phyloP scores from a whole-genome alignment of 2,113 vertebrate genomes.

The Corydoras maculifer region DNA sequence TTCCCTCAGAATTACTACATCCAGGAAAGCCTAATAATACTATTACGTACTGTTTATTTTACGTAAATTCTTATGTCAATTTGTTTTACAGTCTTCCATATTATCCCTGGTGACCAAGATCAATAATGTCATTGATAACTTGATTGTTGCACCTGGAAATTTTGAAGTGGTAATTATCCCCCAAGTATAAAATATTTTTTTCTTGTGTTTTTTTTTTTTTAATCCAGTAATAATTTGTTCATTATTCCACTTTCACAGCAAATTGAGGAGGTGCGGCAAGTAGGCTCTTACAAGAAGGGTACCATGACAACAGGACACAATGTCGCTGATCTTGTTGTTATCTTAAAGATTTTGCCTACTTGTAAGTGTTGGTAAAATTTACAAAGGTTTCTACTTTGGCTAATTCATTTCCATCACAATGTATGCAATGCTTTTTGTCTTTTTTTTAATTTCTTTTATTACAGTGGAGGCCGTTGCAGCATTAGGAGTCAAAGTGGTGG shows the following conservation, averaged over 20 bases:
- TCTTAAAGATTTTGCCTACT: slow-evolving; percentile 94
- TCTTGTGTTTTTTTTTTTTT: not conserved
- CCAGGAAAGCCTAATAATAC: no score
- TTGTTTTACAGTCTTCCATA: slow-evolving; percentile 78
- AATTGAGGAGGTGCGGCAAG: slow-evolving; percentile 97
- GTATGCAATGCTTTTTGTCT: not conserved
- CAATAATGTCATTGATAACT: slow-evolving; percentile 95
- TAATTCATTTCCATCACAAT: no score
- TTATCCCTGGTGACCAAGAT: slow-evolving; percentile 97
- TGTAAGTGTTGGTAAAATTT: slow-evolving; percentile 62
- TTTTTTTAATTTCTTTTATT: not conserved
- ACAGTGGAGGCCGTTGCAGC: slow-evolving; percentile 94
- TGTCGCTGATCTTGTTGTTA: slow-evolving; percentile 92
- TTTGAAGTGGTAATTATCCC: slow-evolving; percentile 89
- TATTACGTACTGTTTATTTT: not conserved
- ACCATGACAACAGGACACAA: slow-evolving; percentile 96
- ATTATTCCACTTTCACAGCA: slow-evolving; percentile 63
- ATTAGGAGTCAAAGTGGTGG: slow-evolving; percentile 90
- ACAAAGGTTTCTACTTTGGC: no score
- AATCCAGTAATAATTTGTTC: not conserved
- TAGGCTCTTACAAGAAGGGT: slow-evolving; percentile 97
- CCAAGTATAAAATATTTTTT: not conserved
- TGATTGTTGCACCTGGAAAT: slow-evolving; percentile 91
- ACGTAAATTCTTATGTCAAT: not conserved
- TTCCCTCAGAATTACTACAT: no score